Evolutionary conservation across 2,888 invertebrate genomes (phyloP), one percentile per base, ranked within the genome.

Genomic region (Lochmaea crataegi): DNA sequence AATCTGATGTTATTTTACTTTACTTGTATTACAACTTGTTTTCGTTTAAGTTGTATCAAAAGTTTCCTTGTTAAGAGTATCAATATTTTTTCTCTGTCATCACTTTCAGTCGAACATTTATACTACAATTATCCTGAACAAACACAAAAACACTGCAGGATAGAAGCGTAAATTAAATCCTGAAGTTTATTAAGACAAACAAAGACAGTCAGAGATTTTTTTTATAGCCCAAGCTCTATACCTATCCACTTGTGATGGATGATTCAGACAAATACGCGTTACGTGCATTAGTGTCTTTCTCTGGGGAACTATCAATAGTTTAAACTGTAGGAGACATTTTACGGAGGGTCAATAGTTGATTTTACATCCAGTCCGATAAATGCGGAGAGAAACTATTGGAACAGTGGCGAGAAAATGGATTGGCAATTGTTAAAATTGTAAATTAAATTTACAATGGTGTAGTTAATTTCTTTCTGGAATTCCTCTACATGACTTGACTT

Each of bases 221-320:
- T 60, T 70, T 57, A 42, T 42, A 32, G 60, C 70, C 61, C 53
- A 57, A 69, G 53, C 65, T 42, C 51, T 65, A n/a, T 56, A 68
- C 42, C 57, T 45, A 71, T 64, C 68, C 65, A 71, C 71, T 71
- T 71, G 71, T 71, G 67, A 72, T 71, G 66, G 41, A 60, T 68
- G 71, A 71, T 65, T 48, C 26, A 68, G 71, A 71, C 74, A 74
- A 74, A 74, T 74, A 71, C 61, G 26, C 64, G 60, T 53, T 51
- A 73, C 69, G 41, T 51, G 26, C 61, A 60, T 69, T 73, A 60
- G 65, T 58, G 60, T 66, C 65, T 60, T 56, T 42, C 74, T 45
- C 65, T 12, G 1, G 71, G 67, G 71, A 71, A 74, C 66, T 68
- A 74, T 74, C 63, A 68, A 71, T 74, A 67, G 57, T 68, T 64